Evolutionary conservation across 2,888 invertebrate genomes (phyloP).

Genomic region (Xylota segnis): DNA sequence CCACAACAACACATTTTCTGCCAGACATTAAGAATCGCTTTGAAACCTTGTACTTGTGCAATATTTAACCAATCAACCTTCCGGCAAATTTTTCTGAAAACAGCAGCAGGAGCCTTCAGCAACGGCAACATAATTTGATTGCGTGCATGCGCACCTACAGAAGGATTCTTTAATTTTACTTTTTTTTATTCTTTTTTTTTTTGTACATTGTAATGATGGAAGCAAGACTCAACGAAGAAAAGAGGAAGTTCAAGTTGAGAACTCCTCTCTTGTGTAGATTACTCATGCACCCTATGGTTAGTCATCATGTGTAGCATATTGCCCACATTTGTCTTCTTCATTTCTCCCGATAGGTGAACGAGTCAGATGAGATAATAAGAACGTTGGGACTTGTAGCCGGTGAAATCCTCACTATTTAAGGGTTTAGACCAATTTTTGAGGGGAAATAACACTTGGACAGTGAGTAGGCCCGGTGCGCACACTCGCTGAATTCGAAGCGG

Average conservation of each 20-base stretch:
- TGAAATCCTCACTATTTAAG: conserved; percentile 46
- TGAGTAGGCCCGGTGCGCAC: conserved; percentile 28
- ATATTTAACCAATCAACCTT: conserved; percentile 43
- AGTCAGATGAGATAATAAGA: conserved; percentile 12
- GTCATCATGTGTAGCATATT: conserved; percentile 9
- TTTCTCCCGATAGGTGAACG: background rate
- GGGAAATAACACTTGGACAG: conserved; percentile 35
- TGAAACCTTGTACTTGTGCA: conserved; percentile 25
- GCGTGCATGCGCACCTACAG: conserved; percentile 49
- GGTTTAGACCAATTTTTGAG: conserved; percentile 50
- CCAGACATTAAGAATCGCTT: background rate
- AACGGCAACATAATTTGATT: conserved; percentile 46
- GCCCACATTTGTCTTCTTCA: no score
- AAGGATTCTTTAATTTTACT: conserved; percentile 12
- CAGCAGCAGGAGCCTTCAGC: conserved; percentile 23
- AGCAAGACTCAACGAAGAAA: background rate
- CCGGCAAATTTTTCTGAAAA: conserved; percentile 17
- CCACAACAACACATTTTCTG: background rate
- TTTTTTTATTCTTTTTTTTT: background rate
- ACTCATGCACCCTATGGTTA: conserved; percentile 15
- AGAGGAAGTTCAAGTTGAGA: conserved; percentile 47
- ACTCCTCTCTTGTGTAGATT: conserved; percentile 18
- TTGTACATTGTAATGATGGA: conserved; percentile 15
- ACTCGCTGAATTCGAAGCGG: conserved; percentile 43
- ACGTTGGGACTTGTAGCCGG: background rate